Base-by-base conservation (phyloP, 2,113 vertebrate species). In the Lepus europaeus region DNA sequence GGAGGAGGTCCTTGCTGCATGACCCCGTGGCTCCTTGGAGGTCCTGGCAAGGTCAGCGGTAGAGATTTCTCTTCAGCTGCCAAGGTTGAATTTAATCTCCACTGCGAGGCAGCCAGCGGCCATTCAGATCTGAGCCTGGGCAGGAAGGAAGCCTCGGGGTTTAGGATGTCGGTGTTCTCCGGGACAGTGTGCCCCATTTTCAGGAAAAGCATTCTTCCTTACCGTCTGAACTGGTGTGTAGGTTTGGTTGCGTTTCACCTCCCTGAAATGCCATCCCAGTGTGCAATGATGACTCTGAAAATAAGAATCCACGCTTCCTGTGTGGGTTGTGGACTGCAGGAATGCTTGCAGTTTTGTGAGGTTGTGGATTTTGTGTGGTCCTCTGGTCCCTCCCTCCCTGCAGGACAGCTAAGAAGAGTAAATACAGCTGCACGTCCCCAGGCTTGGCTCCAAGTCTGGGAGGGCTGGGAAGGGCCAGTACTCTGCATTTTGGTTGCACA, bases 391-490 rank as follows among this genome's bases (percentile, higher is more conserved):
- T 73, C 36, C 36, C 27, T 87, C 36, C 49, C 49, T 39, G 12
- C 0, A 16, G 91, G 80, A 63, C 73, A 59, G 33, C 14, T 10
- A 23, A 45, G 36, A 25, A 91, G 49, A 64, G 13, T 89, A 91
- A 93, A 95, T 84, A 81, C 61, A 94, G 69, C 84, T 89, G 68
- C 9, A 9, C 11, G 13, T 72, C 51, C 39, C 69, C 73, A 78
- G 77, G 76, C 7, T 7, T 25, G 33, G 72, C 36, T 69, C 79
- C 17, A 25, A 39, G 51, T 39, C 59, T 51, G 5, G 31, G 27
- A 22, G 45, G 5, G 0, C n/a, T 53, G 82, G 69, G 45, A 8
- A 8, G 79, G 5, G 36, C 31, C 79, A 0, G 31, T 31, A 84
- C 20, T 53, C 29, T 70, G 70, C 45, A 31, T 12, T 45, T 53